These are phyloP conservation scores for Forbesichthys agassizii DNA, from an alignment of 2,113 vertebrate genomes.

Conservation along the genomic window DNA sequence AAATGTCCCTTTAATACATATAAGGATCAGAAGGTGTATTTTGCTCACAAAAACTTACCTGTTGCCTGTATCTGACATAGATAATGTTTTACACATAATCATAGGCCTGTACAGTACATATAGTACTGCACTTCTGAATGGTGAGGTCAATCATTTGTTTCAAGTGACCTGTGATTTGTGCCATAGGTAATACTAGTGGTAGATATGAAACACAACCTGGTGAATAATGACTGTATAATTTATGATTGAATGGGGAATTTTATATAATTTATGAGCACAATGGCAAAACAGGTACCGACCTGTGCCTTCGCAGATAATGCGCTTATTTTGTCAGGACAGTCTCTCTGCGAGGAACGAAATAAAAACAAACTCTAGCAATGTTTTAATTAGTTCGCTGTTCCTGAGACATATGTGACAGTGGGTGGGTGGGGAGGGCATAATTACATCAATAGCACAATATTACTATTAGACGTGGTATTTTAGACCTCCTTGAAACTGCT, in stretches of 20 bases:
- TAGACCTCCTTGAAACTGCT: conserved; percentile 63
- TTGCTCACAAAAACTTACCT: no score
- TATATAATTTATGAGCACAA: conserved; percentile 50
- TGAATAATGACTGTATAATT: conserved; percentile 62
- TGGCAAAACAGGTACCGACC: conserved; percentile 51
- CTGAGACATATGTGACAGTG: conserved; percentile 68
- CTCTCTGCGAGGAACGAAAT: conserved; percentile 61
- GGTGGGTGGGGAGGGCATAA: conserved; percentile 48
- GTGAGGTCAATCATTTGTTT: conserved; percentile 24
- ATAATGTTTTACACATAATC: no score
- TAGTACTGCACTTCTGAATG: not conserved
- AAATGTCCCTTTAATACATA: no score
- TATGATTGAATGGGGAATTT: conserved; percentile 63
- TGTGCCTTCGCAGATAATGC: conserved; percentile 39
- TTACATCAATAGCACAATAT: conserved; percentile 68
- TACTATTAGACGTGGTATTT: conserved; percentile 68
- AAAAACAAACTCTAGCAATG: conserved; percentile 66
- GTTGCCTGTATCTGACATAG: no score
- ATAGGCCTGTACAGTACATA: not conserved
- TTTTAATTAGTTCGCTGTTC: conserved; percentile 76
- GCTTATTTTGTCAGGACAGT: conserved; percentile 57
- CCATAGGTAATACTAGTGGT: conserved; percentile 14
- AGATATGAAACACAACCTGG: conserved; percentile 48
- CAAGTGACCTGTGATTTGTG: conserved; percentile 42
- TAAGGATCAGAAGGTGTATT: no score